Evolutionary conservation across 2,113 vertebrate genomes (phyloP).

Genomic region (Crotalus helleri): DNA sequence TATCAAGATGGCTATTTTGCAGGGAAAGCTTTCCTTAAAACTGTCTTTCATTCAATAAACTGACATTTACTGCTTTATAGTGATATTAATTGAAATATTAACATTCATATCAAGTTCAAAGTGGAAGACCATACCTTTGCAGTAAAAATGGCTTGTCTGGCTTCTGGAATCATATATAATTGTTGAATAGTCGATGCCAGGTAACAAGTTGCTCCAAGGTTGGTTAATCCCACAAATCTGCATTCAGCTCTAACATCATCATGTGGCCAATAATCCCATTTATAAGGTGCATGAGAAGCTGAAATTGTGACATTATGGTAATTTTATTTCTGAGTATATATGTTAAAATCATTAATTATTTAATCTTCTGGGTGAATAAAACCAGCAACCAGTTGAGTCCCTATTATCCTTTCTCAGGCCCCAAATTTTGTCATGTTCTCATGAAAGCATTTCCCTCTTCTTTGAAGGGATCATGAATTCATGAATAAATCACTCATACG

Average conservation of each 20-base stretch:
- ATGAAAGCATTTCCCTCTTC: background rate
- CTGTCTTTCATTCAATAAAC: background rate
- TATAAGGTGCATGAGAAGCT: conserved; percentile 98
- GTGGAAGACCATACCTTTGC: conserved; percentile 83
- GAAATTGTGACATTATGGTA: conserved; percentile 5
- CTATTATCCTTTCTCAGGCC: background rate
- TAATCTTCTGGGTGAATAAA: background rate
- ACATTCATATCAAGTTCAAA: background rate
- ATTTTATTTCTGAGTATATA: background rate
- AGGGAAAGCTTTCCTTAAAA: background rate
- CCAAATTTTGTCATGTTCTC: background rate
- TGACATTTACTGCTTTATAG: background rate
- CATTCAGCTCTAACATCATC: conserved; percentile 96
- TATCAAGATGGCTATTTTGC: background rate
- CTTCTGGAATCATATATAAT: conserved; percentile 98
- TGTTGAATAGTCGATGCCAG: conserved; percentile 98
- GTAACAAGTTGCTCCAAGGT: conserved; percentile 96
- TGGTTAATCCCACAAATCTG: conserved; percentile 94
- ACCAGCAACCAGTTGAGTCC: background rate
- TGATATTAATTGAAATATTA: background rate
- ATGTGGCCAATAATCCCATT: conserved; percentile 99
- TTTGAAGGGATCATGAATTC: background rate
- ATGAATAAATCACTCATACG: background rate
- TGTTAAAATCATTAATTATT: background rate
- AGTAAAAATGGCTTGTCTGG: conserved; percentile 95